Conservation (phyloP, 2,888 invertebrate species). For the Meloe dianella region DNA sequence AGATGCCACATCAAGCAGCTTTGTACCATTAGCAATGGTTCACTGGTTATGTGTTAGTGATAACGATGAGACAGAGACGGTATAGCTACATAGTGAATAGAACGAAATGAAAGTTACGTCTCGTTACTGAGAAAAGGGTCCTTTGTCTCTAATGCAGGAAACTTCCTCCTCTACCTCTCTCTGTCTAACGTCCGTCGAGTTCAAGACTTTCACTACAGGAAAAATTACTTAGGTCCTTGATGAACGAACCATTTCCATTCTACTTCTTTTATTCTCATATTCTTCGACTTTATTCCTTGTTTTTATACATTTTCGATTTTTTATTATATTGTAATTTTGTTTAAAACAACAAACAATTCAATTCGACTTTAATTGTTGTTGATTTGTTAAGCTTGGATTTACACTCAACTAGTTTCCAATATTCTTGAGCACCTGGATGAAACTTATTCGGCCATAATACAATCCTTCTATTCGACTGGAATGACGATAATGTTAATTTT, state of each 20-base stretch:
- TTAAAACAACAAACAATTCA: neutral
- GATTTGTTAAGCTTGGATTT: neutral
- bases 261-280: no score
- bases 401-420: slow-evolving; percentile 5
- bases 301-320: neutral
- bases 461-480: neutral
- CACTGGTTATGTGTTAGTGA: slow-evolving; percentile 19
- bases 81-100: neutral
- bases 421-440: neutral
- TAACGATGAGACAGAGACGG: neutral
- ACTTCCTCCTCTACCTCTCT: slow-evolving; percentile 1
- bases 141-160: neutral
- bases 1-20: slow-evolving; percentile 36
- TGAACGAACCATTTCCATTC: neutral
- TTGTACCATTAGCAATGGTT: slow-evolving; percentile 33
- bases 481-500: neutral
- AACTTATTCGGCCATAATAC: neutral
- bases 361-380: neutral
- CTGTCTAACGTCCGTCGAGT: slow-evolving; percentile 21
- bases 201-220: slow-evolving; percentile 33
- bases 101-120: neutral
- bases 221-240: slow-evolving; percentile 33
- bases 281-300: neutral
- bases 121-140: slow-evolving; percentile 1
- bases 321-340: neutral